These are phyloP conservation scores for Drosophila niveifrons DNA, from an alignment of 2,888 invertebrate species.

Conservation along the genomic window DNA sequence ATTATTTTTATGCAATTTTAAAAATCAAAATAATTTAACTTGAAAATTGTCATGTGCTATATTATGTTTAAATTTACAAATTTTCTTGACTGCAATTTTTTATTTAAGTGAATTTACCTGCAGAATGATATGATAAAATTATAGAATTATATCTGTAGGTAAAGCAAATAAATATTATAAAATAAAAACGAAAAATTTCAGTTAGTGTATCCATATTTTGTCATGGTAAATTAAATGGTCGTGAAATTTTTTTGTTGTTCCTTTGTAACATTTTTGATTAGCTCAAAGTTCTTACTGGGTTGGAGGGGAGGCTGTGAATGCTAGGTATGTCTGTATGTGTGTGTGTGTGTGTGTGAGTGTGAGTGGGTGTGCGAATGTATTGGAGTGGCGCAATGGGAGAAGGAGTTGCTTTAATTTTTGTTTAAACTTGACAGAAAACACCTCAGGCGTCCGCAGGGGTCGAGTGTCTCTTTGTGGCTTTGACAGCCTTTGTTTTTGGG, in stretches of 20 bases:
- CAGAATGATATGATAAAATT: too few relatives aligned
- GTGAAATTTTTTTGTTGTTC: slow-evolving; percentile 20
- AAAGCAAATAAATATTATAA: too few relatives aligned
- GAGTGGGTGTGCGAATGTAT: slow-evolving; percentile 29
- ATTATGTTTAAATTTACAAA: too few relatives aligned
- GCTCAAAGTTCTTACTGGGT: slow-evolving; percentile 58
- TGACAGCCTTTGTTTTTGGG: slow-evolving; percentile 68
- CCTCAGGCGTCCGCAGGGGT: slow-evolving; percentile 69
- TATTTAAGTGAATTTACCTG: background rate
- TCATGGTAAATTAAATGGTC: background rate
- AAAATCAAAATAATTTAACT: too few relatives aligned
- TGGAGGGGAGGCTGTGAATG: slow-evolving; percentile 25
- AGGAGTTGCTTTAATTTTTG: slow-evolving; percentile 71
- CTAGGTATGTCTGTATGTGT: slow-evolving; percentile 8
- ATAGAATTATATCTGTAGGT: too few relatives aligned
- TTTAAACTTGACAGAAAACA: slow-evolving; percentile 75
- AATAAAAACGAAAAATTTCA: too few relatives aligned
- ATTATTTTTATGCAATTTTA: too few relatives aligned
- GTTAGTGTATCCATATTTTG: slow-evolving; percentile 42
- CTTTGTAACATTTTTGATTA: slow-evolving; percentile 73
- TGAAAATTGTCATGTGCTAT: too few relatives aligned
- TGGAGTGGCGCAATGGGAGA: slow-evolving; percentile 11
- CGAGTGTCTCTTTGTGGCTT: slow-evolving; percentile 78
- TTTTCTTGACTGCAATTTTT: background rate
- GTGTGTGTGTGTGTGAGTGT: slow-evolving; percentile 23